phyloP scores from a whole-genome alignment of 2,888 invertebrate genomes.

The Piscicola geometra region DNA sequence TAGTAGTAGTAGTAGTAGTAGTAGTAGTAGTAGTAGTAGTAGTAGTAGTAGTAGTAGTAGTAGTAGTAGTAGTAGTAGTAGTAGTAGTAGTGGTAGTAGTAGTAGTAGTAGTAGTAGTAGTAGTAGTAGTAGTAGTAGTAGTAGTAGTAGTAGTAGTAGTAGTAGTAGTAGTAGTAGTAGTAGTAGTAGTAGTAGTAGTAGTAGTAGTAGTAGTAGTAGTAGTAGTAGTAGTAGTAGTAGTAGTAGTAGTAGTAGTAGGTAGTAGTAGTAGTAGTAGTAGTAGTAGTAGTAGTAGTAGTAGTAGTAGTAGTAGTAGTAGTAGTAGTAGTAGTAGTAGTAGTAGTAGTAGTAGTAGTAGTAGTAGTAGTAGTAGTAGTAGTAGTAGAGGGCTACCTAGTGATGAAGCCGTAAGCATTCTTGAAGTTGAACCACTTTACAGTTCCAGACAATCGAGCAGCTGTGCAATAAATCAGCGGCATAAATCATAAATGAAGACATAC shows the following conservation, averaged over 20 bases:
- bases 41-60: conserved; percentile 21
- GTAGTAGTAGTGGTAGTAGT: neutral
- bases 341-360: neutral
- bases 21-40: neutral
- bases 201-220: conserved; percentile 15
- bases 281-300: conserved; percentile 24
- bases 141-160: conserved; percentile 22
- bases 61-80: conserved; percentile 24
- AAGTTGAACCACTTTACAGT: conserved; percentile 84
- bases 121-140: conserved; percentile 24
- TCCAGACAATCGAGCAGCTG: conserved; percentile 69
- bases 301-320: conserved; percentile 22
- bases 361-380: neutral
- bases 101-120: conserved; percentile 15
- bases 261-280: conserved; percentile 22
- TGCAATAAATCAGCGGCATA: too few relatives aligned
- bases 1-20: too few relatives aligned
- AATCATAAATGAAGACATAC: too few relatives aligned
- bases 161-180: conserved; percentile 24
- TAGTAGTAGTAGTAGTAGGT: conserved; percentile 18
- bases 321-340: neutral
- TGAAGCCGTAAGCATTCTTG: conserved; percentile 81
- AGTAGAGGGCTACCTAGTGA: conserved; percentile 61
- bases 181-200: conserved; percentile 24
- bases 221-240: neutral